Base-by-base conservation (phyloP, 2,113 vertebrate species). In the Syngnathus floridae region DNA sequence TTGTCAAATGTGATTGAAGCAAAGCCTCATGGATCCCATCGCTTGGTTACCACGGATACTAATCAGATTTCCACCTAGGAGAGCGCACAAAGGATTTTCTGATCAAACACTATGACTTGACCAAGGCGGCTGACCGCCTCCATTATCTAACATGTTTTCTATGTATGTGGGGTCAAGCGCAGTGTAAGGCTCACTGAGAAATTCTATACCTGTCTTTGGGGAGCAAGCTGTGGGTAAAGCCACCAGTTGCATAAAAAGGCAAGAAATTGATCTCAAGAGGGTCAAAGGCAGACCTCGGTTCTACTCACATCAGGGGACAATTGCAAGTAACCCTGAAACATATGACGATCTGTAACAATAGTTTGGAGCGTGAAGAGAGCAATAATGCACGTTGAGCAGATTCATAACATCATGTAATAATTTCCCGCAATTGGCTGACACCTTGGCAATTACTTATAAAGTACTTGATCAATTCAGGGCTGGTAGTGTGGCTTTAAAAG, bases 111-210 rank as follows among this genome's bases (percentile, higher is more conserved):
- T 88, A 89, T 79, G 83, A 89, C 88, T 87, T 87, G 91, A 90
- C 89, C 91, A 92, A 83, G 90, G 81, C 71, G 78, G 88, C 90
- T 82, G 86, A 88, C 91, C 79, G 75, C 88, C 86, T 87, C 90
- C 91, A 93, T 95, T 94, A 95, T 92, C 92, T 94, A 95, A 94
- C 92, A 92, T 93, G 92, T 93, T 95, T 93, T 94, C 92, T 92
- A 93, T 94, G 92, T 74, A 90, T 35, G 82, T 67, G 87, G 90
- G 94, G 93, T 96, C 93, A 94, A 88, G 88, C 91, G 82, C 91
- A 94, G 93, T 93, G 91, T 94, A 93, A 92, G 91, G 91, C 93
- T 90, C 87, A 81, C 82, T 88, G 89, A 93, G 95, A 94, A 95
- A 95, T 89, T 91, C 91, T 93, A 95, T 93, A 89, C 92, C 91